Evolutionary conservation across 2,113 vertebrate species (phyloP).

Genomic region (Sinocyclocheilus anophthalmus): DNA sequence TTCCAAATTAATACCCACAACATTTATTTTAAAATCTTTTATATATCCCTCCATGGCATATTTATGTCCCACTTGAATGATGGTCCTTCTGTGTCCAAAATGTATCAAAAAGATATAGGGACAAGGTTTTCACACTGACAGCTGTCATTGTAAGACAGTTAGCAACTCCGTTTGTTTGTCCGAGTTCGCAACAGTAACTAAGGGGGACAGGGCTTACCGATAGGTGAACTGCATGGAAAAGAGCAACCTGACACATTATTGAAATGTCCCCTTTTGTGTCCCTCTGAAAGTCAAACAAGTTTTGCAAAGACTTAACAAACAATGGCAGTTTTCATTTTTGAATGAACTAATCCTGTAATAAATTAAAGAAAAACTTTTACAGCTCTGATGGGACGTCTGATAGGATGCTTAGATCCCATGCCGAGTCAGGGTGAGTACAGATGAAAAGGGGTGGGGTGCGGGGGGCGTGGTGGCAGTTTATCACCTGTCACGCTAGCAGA

Average conservation of each 20-base stretch:
- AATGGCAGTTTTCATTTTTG: not conserved
- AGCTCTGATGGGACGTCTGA: not conserved
- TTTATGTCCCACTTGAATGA: no score
- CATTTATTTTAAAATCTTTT: no score
- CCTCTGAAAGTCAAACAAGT: not conserved
- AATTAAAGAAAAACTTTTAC: conserved; percentile 15
- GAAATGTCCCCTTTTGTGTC: not conserved
- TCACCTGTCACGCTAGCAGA: conserved; percentile 47
- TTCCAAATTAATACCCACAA: no score
- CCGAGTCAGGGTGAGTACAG: not conserved
- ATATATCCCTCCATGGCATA: no score
- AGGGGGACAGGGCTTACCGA: no score
- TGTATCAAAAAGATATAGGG: no score
- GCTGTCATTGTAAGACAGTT: no score
- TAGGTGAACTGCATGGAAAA: not conserved
- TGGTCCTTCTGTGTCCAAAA: no score
- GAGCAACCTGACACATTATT: not conserved
- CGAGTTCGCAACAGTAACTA: no score
- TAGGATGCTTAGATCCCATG: conserved; percentile 6
- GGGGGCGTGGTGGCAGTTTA: conserved; percentile 21
- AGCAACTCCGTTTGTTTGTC: no score
- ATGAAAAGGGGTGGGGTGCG: conserved; percentile 13
- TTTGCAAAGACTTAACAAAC: not conserved
- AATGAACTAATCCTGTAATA: not conserved
- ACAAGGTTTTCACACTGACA: no score